Base-by-base conservation (phyloP, 2,113 vertebrate species). In the Morone chrysops region DNA sequence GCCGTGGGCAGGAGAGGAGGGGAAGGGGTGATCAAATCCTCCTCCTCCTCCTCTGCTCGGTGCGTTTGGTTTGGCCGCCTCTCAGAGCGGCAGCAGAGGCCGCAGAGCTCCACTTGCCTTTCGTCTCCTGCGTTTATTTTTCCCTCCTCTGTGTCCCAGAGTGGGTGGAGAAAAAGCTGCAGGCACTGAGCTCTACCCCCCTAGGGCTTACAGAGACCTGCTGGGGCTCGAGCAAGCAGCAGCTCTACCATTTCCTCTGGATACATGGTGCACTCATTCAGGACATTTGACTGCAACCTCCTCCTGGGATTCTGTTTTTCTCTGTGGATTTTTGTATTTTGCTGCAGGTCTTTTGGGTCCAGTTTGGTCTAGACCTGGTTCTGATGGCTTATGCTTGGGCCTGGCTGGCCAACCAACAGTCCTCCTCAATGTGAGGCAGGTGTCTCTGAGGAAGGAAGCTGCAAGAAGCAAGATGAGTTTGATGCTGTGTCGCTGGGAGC, bases 401-500 rank as follows among this genome's bases (percentile, higher is more conserved):
- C 70, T 16, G 65, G 63, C 50, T 17, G 70, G 78, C 50, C 62
- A 17, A 7, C 45, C 54, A 6, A 22, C 53, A 53, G 48, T 31
- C 80, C 61, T 74, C 71, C 61, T 74, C 76, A 38, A 43, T 66
- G 84, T 82, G 77, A 75, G 74, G 93, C 95, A 96, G 96, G 95
- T 96, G 96, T 92, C 60, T 87, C 57, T 50, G 66, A 76, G 47
- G 75, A 68, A 56, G 75, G 54, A 80, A 54, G 69, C 75, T 72
- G 71, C 84, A 54, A 13, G 70, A 75, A 41, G 80, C 56, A 96
- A 88, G 82, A 98, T 97, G 97, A 98, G 95, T 92, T 75, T 94
- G 94, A 96, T 97, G 96, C 94, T 98, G 88, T 97, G 97, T 95
- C 96, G 96, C 80, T 97, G 97, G 97, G 97, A 99, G 6, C 96